Percentiles rank a stretch among this genome's conserved stretches.
Evolutionary conservation across 2,797 vertebrate species (phyloP).

Genomic region (Channa striata): DNA sequence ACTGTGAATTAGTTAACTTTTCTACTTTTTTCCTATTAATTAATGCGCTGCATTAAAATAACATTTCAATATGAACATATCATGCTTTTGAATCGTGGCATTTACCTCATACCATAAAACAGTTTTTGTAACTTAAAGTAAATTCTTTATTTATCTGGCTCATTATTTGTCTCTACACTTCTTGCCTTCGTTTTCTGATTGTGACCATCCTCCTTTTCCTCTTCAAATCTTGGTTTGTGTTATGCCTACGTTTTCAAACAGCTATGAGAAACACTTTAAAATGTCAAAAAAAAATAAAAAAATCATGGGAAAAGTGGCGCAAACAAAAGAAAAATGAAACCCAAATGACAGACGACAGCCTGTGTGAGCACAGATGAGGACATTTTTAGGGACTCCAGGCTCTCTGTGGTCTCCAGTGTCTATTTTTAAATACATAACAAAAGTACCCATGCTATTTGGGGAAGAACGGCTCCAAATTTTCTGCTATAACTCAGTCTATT

Average conservation of each 20-base stretch:
- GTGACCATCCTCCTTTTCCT: too few relatives aligned
- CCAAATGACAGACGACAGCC: constrained; percentile 42
- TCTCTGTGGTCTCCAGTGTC: constrained; percentile 49
- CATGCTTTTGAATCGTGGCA: too few relatives aligned
- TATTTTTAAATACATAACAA: constrained; percentile 69
- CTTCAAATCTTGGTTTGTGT: too few relatives aligned
- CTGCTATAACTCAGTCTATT: constrained; percentile 71
- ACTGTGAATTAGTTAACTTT: neutral
- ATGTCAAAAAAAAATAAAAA: neutral
- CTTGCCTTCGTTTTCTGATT: neutral
- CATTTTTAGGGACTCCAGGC: constrained; percentile 48
- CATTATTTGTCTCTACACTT: neutral
- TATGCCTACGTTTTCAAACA: too few relatives aligned
- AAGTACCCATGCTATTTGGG: constrained; percentile 71
- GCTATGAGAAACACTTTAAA: neutral
- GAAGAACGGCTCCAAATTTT: constrained; percentile 59
- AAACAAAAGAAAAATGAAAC: constrained; percentile 13
- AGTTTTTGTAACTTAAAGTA: too few relatives aligned
- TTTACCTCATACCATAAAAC: too few relatives aligned
- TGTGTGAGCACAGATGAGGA: constrained; percentile 38
- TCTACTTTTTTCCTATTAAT: neutral
- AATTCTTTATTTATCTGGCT: neutral
- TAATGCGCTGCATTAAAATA: neutral
- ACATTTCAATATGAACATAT: too few relatives aligned
- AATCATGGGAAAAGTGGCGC: constrained; percentile 29